Conservation (phyloP, 2,888 invertebrate genomes). For the Laothoe populi region DNA sequence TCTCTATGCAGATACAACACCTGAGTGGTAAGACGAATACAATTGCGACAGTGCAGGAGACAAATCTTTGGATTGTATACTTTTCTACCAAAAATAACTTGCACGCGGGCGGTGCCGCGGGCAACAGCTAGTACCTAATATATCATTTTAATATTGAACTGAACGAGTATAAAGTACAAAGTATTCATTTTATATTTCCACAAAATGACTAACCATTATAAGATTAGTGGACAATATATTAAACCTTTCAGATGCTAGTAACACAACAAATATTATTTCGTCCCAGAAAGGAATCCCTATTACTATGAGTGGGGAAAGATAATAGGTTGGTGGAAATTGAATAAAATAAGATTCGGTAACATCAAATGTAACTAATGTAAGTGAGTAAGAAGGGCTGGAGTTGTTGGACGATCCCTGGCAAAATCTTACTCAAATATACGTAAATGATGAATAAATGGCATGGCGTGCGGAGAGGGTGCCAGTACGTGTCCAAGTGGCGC, state of each 20-base stretch:
- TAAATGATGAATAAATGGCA: conserved; percentile 79
- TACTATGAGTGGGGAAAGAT: conserved; percentile 69
- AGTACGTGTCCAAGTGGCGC: conserved; percentile 77
- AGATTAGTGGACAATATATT: conserved; percentile 39
- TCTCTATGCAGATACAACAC: too few relatives aligned
- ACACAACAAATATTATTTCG: conserved; percentile 60
- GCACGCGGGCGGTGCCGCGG: too few relatives aligned
- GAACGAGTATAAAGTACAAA: conserved; percentile 8
- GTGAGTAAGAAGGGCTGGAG: conserved; percentile 65
- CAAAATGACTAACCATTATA: conserved; percentile 25
- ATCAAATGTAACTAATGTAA: conserved; percentile 75
- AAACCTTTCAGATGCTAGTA: conserved; percentile 53
- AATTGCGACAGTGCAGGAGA: too few relatives aligned
- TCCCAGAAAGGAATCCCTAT: conserved; percentile 61
- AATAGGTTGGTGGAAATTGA: conserved; percentile 72
- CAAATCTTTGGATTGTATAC: too few relatives aligned
- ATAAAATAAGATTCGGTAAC: conserved; percentile 73
- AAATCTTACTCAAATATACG: conserved; percentile 81
- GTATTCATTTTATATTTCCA: conserved; percentile 26
- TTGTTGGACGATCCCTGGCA: conserved; percentile 72
- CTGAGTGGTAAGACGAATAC: too few relatives aligned
- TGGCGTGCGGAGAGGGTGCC: conserved; percentile 52
- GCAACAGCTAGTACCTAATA: too few relatives aligned
- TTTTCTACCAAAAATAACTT: too few relatives aligned
- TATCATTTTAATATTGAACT: not conserved